Evolutionary conservation across 2,888 invertebrate genomes (phyloP), one percentile per base, ranked within the genome.

Genomic region (Platerodrilus igneus): DNA sequence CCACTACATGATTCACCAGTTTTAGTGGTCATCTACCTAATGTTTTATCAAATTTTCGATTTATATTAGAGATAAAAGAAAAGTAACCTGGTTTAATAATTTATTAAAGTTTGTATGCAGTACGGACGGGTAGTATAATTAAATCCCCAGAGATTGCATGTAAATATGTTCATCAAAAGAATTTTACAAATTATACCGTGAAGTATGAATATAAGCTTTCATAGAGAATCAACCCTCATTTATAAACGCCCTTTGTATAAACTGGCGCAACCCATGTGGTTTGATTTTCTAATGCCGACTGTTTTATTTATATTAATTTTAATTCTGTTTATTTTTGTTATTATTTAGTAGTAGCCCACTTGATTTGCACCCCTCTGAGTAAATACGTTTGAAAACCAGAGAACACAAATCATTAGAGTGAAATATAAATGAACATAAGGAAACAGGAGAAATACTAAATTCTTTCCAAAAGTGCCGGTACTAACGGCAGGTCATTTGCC

Each of bases 241-340:
- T 36, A 21, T 30, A 41, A 38, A 48, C 49, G 50, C 50, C 61
- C 58, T 55, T 56, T 60, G 48, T 57, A 52, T 53, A 61, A 59
- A 62, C 58, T 50, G 47, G 39, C 46, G 33, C 52, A 48, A 55
- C 60, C 60, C 62, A 56, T 63, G 63, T 46, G 64, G 64, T 62
- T 63, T 63, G 62, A 58, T 60, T 60, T 59, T 56, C 54, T 53
- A 55, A 56, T 52, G 34, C 54, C 55, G 51, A 39, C 56, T 55
- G 56, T 50, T 53, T 54, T 63, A 60, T 63, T 62, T 62, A 54
- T 60, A 58, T 62, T 60, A 62, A 63, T 61, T 62, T 62, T 63
- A 61, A 60, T 62, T 59, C 56, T 62, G 59, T 63, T 63, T 62
- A 55, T 56, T 55, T 57, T 58, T 52, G 56, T 51, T 58, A 57